Conservation (phyloP, 2,888 invertebrate genomes). For the Nemotelus pantherinus region DNA sequence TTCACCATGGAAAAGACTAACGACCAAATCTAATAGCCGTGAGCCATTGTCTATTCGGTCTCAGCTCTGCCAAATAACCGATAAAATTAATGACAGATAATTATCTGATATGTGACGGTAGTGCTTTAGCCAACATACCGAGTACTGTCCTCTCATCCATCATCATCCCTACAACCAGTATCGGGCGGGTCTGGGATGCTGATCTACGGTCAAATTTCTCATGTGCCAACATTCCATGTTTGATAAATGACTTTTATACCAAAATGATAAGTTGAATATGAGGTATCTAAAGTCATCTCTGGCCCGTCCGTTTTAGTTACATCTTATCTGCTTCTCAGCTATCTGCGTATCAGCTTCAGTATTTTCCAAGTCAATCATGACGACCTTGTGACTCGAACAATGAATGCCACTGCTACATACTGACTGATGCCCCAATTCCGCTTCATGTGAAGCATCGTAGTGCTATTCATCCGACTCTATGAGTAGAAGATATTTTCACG, state of each 20-base stretch:
- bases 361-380: constrained; percentile 25
- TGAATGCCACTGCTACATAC: background rate
- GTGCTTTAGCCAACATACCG: constrained; percentile 44
- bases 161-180: constrained; percentile 21
- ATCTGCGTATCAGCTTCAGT: constrained; percentile 2
- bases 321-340: background rate
- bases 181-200: constrained; percentile 12
- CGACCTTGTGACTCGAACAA: constrained; percentile 30
- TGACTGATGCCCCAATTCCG: constrained; percentile 34
- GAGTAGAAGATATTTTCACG: background rate
- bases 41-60: constrained; percentile 29
- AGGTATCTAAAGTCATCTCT: constrained; percentile 6
- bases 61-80: constrained; percentile 44
- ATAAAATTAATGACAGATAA: constrained; percentile 50
- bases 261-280: constrained; percentile 40
- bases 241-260: constrained; percentile 47
- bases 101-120: constrained; percentile 48
- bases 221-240: constrained; percentile 12
- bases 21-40: constrained; percentile 45
- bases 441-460: constrained; percentile 8
- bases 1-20: constrained; percentile 27
- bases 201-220: constrained; percentile 15
- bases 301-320: background rate
- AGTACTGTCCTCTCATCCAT: constrained; percentile 47
- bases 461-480: no score